Percentiles rank a stretch among this genome's conserved stretches.
phyloP scores from a whole-genome alignment of 1,140 invertebrate genomes.

The Dufourea novaeangliae region DNA sequence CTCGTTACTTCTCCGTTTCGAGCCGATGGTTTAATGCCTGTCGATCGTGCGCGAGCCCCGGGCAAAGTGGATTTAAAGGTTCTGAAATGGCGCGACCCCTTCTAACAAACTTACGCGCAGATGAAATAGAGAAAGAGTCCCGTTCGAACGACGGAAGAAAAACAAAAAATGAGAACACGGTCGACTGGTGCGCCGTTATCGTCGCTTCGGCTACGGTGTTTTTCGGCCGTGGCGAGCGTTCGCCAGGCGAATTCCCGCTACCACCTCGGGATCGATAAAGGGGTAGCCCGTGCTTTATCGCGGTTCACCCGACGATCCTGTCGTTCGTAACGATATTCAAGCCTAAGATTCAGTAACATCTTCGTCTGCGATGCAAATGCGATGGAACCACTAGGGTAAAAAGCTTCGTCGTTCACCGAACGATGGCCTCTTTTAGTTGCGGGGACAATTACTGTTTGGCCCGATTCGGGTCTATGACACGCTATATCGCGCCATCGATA shows the following conservation, averaged over 20 bases:
- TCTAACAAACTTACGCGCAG: slow-evolving; percentile 6
- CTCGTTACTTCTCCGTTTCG: background rate
- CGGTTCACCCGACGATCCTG: slow-evolving; percentile 7
- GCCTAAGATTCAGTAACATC: slow-evolving; percentile 46
- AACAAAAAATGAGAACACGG: background rate
- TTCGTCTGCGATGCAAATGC: slow-evolving; percentile 42
- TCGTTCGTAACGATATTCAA: slow-evolving; percentile 56
- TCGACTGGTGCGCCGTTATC: slow-evolving; percentile 9
- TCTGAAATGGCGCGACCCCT: background rate
- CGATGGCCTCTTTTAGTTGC: slow-evolving; percentile 28
- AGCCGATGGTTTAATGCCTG: slow-evolving; percentile 1
- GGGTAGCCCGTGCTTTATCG: slow-evolving; percentile 41
- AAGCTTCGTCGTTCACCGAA: slow-evolving; percentile 27
- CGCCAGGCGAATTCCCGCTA: background rate
- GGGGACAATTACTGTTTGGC: slow-evolving; percentile 35
- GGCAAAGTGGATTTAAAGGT: slow-evolving; percentile 19
- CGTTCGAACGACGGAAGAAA: background rate
- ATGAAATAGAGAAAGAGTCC: slow-evolving; percentile 6
- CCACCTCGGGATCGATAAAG: slow-evolving; percentile 39
- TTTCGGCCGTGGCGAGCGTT: slow-evolving; percentile 22
- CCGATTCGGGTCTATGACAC: background rate
- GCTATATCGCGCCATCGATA: background rate
- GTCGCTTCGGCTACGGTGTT: slow-evolving; percentile 25
- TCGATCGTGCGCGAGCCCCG: background rate
- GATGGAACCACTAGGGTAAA: slow-evolving; percentile 20